These are phyloP conservation scores for Trichomycterus rosablanca DNA, from an alignment of 2,113 vertebrate genomes.

Conservation along the genomic window DNA sequence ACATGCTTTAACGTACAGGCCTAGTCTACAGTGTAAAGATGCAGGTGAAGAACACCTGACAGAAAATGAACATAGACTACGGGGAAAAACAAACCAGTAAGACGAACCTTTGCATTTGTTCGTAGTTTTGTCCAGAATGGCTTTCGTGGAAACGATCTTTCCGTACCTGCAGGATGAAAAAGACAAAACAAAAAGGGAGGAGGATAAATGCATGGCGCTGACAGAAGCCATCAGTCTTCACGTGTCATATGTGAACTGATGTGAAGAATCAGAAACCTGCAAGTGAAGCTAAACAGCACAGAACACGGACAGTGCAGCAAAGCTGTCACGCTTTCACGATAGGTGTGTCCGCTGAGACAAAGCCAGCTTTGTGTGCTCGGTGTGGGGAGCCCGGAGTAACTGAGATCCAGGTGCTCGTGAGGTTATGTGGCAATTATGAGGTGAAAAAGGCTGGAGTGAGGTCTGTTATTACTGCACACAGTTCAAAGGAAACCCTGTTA, in stretches of 20 bases:
- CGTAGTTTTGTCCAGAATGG: slow-evolving; percentile 98
- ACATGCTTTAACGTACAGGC: too few relatives aligned
- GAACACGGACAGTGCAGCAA: neutral
- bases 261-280: slow-evolving; percentile 30
- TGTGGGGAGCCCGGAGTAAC: slow-evolving; percentile 1
- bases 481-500: slow-evolving; percentile 37
- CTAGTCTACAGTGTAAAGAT: too few relatives aligned
- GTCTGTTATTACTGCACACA: slow-evolving; percentile 35
- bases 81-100: too few relatives aligned
- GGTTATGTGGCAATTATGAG: slow-evolving; percentile 11
- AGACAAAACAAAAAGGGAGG: slow-evolving; percentile 14
- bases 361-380: slow-evolving; percentile 31
- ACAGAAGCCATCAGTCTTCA: slow-evolving; percentile 4
- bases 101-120: slow-evolving; percentile 99
- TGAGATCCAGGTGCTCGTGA: slow-evolving; percentile 1
- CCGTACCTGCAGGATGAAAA: slow-evolving; percentile 77
- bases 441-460: slow-evolving; percentile 11
- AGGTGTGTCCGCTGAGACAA: slow-evolving; percentile 24
- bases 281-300: slow-evolving; percentile 22
- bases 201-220: slow-evolving; percentile 10
- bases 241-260: slow-evolving; percentile 17
- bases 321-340: slow-evolving; percentile 10
- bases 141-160: slow-evolving; percentile 98
- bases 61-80: too few relatives aligned
- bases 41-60: too few relatives aligned